Evolutionary conservation across 2,888 invertebrate species (phyloP).

Genomic region (Drosophila colorata): DNA sequence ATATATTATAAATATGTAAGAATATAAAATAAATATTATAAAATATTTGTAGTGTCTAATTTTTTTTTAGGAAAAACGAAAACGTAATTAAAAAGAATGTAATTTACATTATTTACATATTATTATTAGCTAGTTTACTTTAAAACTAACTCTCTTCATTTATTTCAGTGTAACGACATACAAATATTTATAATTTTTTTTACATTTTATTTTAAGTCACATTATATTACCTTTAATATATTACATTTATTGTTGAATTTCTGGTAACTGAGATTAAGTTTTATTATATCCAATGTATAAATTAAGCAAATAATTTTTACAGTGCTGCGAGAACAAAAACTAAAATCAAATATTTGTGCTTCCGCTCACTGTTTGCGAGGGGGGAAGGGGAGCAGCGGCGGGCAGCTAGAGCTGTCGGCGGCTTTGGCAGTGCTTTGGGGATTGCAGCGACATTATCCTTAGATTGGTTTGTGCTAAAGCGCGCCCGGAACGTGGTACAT

Average conservation of each 20-base stretch:
- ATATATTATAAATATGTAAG: no score
- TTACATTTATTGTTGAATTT: not conserved
- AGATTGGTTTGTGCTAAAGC: constrained; percentile 77
- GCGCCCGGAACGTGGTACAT: constrained; percentile 67
- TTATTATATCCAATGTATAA: not conserved
- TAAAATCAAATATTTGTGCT: constrained; percentile 76
- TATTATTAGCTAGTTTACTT: no score
- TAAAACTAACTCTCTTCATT: no score
- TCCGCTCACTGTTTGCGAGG: constrained; percentile 17
- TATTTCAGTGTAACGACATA: no score
- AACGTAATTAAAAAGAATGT: no score
- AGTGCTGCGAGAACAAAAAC: constrained; percentile 43
- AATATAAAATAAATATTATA: no score
- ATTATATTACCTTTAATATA: not conserved
- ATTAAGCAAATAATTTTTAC: not conserved
- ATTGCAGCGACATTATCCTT: constrained; percentile 74
- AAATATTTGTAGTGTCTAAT: no score
- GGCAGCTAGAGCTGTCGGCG: constrained; percentile 5
- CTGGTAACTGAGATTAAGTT: no score
- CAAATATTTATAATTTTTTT: no score
- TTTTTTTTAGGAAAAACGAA: no score
- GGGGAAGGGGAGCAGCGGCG: not conserved
- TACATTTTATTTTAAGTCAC: no score
- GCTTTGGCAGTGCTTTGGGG: constrained; percentile 48
- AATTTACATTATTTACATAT: no score